phyloP scores from a whole-genome alignment of 2,113 vertebrate genomes.

The Corythornis madagascariensis region DNA sequence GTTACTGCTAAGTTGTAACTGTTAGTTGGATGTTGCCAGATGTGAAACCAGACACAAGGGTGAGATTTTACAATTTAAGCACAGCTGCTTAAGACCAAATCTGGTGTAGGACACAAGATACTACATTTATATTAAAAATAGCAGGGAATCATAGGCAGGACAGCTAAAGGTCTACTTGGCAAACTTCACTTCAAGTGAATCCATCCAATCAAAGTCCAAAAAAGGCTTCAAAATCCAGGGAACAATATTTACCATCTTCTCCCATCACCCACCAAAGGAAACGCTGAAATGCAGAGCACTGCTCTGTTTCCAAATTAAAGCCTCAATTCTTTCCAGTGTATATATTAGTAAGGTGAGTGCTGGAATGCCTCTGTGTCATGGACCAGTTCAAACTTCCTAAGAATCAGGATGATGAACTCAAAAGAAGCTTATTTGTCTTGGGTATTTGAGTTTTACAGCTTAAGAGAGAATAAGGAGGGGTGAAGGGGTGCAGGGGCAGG shows the following conservation, averaged over 20 bases:
- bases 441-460: constrained; percentile 38
- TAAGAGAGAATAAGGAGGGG: constrained; percentile 24
- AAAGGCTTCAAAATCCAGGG: background rate
- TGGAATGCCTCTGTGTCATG: background rate
- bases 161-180: constrained; percentile 58
- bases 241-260: background rate
- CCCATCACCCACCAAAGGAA: background rate
- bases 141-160: constrained; percentile 35
- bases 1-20: constrained; percentile 75
- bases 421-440: constrained; percentile 42
- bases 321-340: background rate
- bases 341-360: background rate
- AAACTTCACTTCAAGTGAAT: constrained; percentile 45
- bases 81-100: constrained; percentile 75
- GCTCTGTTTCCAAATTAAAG: constrained; percentile 58
- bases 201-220: constrained; percentile 8
- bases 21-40: constrained; percentile 78
- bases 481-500: accelerated
- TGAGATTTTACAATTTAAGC: constrained; percentile 80
- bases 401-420: background rate
- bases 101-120: constrained; percentile 70
- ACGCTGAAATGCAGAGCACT: background rate
- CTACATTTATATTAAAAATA: constrained; percentile 70
- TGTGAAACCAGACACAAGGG: constrained; percentile 81
- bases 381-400: background rate